A percentile compares a stretch with the other conserved stretches of the same genome.
Evolutionary conservation across 2,888 invertebrate genomes (phyloP).

Genomic region (Drosophila ochracea): DNA sequence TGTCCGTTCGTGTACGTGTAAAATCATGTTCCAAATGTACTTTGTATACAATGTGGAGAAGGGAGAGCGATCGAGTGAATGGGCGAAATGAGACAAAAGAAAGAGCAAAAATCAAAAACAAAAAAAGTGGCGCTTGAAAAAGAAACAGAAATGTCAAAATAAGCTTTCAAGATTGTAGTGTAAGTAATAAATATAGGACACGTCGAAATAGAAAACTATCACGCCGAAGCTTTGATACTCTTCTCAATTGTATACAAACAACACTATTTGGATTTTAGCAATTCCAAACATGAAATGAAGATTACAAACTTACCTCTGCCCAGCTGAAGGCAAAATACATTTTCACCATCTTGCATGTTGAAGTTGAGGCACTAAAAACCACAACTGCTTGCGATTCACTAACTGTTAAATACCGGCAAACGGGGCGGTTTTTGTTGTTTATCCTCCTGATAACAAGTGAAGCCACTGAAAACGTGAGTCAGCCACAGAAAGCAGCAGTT

Average conservation of each 20-base stretch:
- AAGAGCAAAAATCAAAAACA: slow-evolving; percentile 13
- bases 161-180: slow-evolving; percentile 16
- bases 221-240: slow-evolving; percentile 4
- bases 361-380: neutral
- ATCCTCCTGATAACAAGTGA: slow-evolving; percentile 18
- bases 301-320: slow-evolving; percentile 82
- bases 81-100: slow-evolving; percentile 18
- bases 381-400: slow-evolving; percentile 13
- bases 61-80: slow-evolving; percentile 14
- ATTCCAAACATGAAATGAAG: neutral
- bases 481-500: slow-evolving; percentile 24
- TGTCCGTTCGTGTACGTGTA: slow-evolving; percentile 1
- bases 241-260: neutral
- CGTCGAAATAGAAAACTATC: neutral
- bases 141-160: slow-evolving; percentile 20
- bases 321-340: slow-evolving; percentile 73
- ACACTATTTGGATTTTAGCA: neutral
- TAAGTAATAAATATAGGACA: slow-evolving; percentile 6
- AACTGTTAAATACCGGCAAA: slow-evolving; percentile 29
- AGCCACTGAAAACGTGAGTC: slow-evolving; percentile 31
- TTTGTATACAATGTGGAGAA: neutral
- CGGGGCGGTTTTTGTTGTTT: slow-evolving; percentile 7
- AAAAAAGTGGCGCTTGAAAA: slow-evolving; percentile 29
- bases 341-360: slow-evolving; percentile 58
- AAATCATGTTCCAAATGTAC: slow-evolving; percentile 18